Evolutionary conservation across 2,888 invertebrate species (phyloP), one percentile per base, ranked within the genome.

Genomic region (Cheilosia soror): DNA sequence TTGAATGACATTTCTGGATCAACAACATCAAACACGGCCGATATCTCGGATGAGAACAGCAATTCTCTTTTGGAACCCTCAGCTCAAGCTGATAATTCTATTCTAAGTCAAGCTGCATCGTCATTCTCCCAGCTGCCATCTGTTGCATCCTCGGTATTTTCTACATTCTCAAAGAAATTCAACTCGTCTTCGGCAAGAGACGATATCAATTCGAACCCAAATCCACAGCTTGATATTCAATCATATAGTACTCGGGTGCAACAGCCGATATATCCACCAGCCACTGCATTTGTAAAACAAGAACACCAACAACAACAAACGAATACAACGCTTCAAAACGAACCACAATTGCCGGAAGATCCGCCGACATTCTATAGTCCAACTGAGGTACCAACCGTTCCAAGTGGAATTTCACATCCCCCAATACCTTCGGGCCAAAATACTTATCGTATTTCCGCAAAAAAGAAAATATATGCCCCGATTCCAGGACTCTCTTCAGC

Each of bases 391-490:
- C 87, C 89, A 15, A 6, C 75, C 4, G 63, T 33, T 20, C 58
- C 72, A 15, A 71, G 60, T 55, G 60, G 68, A 25, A 20, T 71
- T 29, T 31, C 73, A 55, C 63, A 53, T 40, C 87, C 83, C 40
- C 63, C 88, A 62, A 78, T 82, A 20, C 66, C 84, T 20, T 63
- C 86, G 33, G 88, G 84, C 9, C 90, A 89, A 44, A 92, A 95
- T 88, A 94, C 93, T 49, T 97, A 95, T 91, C 93, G 96, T 42
- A 93, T 96, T 72, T 93, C 95, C 0, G 94, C 95, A 4, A 94
- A 94, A 88, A 95, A 95, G 90, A 95, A 96, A 89, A 93, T 94
- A 4, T 97, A 97, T 91, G 97, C 96, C 0, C 96, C 95, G 89
- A 95, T 96, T 88, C 97, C 97, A 0, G 96, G 96, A 0, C 90